Percentiles rank a stretch among this genome's conserved stretches.
Evolutionary conservation across 2,888 invertebrate species (phyloP).

Genomic region (Iphiclides podalirius): DNA sequence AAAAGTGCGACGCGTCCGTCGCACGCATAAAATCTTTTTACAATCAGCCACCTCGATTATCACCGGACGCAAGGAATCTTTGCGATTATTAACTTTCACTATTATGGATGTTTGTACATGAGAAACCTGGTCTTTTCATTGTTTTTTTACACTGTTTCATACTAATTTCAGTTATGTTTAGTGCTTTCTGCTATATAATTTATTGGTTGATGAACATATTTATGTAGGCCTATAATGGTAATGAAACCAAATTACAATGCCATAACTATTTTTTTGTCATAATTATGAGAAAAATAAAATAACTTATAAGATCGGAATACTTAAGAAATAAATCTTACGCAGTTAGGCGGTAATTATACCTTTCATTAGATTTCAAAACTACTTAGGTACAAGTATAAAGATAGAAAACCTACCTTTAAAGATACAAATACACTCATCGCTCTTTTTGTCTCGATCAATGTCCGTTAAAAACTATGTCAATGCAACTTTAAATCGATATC

Average conservation of each 20-base stretch:
- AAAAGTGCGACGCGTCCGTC: constrained; percentile 34
- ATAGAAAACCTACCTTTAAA: too few species aligned
- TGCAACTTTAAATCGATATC: constrained; percentile 4
- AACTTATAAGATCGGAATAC: background rate
- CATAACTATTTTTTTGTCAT: background rate
- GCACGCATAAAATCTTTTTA: constrained; percentile 19
- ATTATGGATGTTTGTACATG: background rate
- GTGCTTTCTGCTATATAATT: too few species aligned
- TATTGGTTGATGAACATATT: too few species aligned
- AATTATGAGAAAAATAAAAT: background rate
- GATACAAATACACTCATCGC: too few species aligned
- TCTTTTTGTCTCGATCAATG: too few species aligned
- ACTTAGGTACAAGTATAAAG: too few species aligned
- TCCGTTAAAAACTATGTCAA: constrained; percentile 9
- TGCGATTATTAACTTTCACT: constrained; percentile 13
- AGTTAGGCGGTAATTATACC: too few species aligned
- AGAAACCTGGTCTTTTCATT: background rate
- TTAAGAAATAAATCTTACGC: too few species aligned
- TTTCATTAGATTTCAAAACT: too few species aligned
- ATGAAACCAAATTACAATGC: too few species aligned
- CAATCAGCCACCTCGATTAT: constrained; percentile 13
- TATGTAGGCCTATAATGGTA: too few species aligned
- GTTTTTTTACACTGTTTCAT: background rate
- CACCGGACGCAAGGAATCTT: constrained; percentile 11
- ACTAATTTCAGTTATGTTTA: too few species aligned